A percentile compares a stretch with the other conserved stretches of the same genome.
These are phyloP conservation scores for Aphyosemion australe DNA, from an alignment of 2,113 vertebrate genomes.

Conservation along the genomic window DNA sequence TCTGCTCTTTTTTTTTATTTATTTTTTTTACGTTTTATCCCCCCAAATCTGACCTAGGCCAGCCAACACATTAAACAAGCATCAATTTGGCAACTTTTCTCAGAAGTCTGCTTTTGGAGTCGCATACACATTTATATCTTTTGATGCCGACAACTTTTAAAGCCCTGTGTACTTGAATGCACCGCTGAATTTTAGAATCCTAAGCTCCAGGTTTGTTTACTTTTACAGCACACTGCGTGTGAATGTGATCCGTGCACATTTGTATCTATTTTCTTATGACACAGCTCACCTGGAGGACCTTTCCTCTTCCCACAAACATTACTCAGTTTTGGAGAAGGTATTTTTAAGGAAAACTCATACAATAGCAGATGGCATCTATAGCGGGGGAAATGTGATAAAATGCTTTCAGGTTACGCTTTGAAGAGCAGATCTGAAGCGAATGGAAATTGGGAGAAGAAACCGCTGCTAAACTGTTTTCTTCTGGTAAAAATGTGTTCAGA, in stretches of 20 bases:
- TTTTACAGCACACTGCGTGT: slow-evolving; percentile 21
- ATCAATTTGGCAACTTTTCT: slow-evolving; percentile 23
- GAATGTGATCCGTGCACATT: slow-evolving; percentile 62
- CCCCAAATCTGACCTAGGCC: slow-evolving; percentile 12
- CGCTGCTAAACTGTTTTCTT: not conserved
- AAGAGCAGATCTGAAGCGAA: slow-evolving; percentile 17
- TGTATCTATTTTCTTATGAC: slow-evolving; percentile 58
- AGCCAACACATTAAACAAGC: slow-evolving; percentile 24
- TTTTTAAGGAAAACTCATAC: not conserved
- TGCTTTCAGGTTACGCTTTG: not conserved
- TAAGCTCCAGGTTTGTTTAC: slow-evolving; percentile 40
- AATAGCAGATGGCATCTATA: slow-evolving; percentile 25
- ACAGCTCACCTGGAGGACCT: slow-evolving; percentile 41
- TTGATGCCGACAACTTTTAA: slow-evolving; percentile 37
- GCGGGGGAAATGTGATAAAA: slow-evolving; percentile 3
- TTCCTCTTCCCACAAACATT: slow-evolving; percentile 6
- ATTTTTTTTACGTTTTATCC: not conserved
- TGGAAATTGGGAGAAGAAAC: slow-evolving; percentile 9
- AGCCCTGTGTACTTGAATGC: slow-evolving; percentile 17
- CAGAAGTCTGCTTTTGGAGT: slow-evolving; percentile 9
- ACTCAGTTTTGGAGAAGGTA: slow-evolving; percentile 6
- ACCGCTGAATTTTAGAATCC: slow-evolving; percentile 30
- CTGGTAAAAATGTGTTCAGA: not conserved
- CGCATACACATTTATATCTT: slow-evolving; percentile 14
- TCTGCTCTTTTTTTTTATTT: slow-evolving; percentile 5